These are phyloP conservation scores for Connochaetes taurinus DNA, from an alignment of 2,113 vertebrate species.

Conservation along the genomic window DNA sequence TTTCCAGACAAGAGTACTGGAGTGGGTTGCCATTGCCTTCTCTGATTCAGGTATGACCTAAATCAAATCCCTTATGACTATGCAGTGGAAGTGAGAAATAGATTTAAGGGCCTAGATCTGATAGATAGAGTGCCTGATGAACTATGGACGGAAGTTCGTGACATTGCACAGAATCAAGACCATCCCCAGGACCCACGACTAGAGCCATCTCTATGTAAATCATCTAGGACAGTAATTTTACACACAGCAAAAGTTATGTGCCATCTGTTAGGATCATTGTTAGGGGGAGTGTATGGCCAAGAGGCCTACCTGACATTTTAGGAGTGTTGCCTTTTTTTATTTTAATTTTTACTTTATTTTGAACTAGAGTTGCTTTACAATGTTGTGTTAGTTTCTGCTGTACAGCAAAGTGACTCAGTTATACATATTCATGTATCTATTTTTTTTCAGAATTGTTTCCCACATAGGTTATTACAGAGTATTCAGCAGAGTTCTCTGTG, in stretches of 20 bases:
- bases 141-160: too few species aligned
- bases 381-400: not conserved
- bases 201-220: not conserved
- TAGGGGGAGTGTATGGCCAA: too few species aligned
- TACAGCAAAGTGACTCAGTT: not conserved
- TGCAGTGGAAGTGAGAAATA: too few species aligned
- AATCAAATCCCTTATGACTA: too few species aligned
- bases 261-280: accelerated
- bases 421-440: not conserved
- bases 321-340: not conserved
- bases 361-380: not conserved
- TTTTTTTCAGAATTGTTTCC: not conserved
- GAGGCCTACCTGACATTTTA: not conserved
- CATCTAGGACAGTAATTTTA: not conserved
- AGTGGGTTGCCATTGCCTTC: too few species aligned
- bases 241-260: accelerated
- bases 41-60: too few species aligned
- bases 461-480: not conserved
- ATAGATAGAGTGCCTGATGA: too few species aligned
- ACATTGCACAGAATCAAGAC: too few species aligned
- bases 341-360: not conserved
- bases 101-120: too few species aligned
- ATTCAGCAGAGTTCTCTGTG: not conserved
- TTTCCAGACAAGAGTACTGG: too few species aligned
- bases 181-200: not conserved